phyloP scores from a whole-genome alignment of 2,113 vertebrate genomes.

The Eulemur rufifrons region DNA sequence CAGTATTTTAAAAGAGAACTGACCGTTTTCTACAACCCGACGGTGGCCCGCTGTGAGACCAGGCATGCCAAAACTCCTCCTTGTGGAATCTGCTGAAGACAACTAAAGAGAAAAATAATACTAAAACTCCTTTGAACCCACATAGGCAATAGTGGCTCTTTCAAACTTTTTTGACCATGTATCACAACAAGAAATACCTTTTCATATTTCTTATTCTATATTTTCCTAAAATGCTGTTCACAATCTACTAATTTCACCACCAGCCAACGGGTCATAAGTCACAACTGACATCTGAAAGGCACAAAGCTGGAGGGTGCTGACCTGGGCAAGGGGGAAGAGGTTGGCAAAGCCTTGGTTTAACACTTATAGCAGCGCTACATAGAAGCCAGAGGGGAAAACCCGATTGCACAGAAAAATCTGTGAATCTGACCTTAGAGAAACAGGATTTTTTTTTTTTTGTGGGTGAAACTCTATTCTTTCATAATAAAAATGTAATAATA shows the following conservation, averaged over 20 bases:
- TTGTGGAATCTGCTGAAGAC: slow-evolving; percentile 18
- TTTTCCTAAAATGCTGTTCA: neutral
- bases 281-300: neutral
- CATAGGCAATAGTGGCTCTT: neutral
- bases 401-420: neutral
- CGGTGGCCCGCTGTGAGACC: neutral
- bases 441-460: neutral
- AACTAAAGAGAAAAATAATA: neutral
- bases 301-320: neutral
- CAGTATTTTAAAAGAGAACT: neutral
- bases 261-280: neutral
- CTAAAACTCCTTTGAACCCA: neutral
- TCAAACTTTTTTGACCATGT: neutral
- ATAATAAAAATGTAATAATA: slow-evolving; percentile 3
- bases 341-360: neutral
- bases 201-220: neutral
- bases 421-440: neutral
- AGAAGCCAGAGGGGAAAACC: neutral
- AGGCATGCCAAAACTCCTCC: neutral
- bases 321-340: neutral
- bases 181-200: neutral
- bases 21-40: neutral
- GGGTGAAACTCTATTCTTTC: slow-evolving; percentile 35
- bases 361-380: neutral
- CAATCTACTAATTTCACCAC: neutral